Evolutionary conservation across 2,797 vertebrate species (phyloP).

Genomic region (Scarus forsteni): DNA sequence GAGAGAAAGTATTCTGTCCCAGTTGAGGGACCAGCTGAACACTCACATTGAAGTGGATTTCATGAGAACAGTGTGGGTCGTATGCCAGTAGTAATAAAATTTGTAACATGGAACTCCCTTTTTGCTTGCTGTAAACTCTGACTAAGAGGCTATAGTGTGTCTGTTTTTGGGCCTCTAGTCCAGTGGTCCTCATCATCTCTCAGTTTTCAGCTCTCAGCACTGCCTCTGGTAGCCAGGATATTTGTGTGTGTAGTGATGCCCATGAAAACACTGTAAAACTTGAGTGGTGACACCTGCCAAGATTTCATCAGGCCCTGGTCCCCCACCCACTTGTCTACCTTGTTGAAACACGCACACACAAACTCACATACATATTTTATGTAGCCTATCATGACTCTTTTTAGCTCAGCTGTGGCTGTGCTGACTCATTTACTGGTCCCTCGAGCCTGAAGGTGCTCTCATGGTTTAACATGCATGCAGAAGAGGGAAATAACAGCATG

Average conservation of each 20-base stretch:
- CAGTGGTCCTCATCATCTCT: slow-evolving; percentile 69
- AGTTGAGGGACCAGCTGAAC: slow-evolving; percentile 67
- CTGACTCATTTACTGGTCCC: slow-evolving; percentile 76
- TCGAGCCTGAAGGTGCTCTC: slow-evolving; percentile 65
- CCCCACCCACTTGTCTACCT: slow-evolving; percentile 70
- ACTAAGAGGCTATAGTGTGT: slow-evolving; percentile 61
- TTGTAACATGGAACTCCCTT: slow-evolving; percentile 53
- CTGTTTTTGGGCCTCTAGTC: slow-evolving; percentile 56
- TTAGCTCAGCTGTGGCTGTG: slow-evolving; percentile 72
- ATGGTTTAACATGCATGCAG: slow-evolving; percentile 68
- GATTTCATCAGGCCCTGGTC: slow-evolving; percentile 72
- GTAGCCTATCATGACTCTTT: slow-evolving; percentile 54
- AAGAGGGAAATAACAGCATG: slow-evolving; percentile 63
- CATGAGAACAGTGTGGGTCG: slow-evolving; percentile 60
- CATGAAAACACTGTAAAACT: slow-evolving; percentile 79
- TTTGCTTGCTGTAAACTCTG: slow-evolving; percentile 62
- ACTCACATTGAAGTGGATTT: slow-evolving; percentile 68
- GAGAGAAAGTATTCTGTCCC: slow-evolving; percentile 50
- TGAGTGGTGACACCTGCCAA: slow-evolving; percentile 81
- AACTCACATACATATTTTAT: slow-evolving; percentile 17
- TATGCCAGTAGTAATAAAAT: slow-evolving; percentile 59
- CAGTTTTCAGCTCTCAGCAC: slow-evolving; percentile 76
- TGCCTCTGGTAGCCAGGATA: slow-evolving; percentile 77
- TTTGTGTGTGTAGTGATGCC: slow-evolving; percentile 80
- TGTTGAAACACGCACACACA: slow-evolving; percentile 13